Base-by-base conservation (phyloP, 1,140 invertebrate species). In the Vollenhovia emeryi region DNA sequence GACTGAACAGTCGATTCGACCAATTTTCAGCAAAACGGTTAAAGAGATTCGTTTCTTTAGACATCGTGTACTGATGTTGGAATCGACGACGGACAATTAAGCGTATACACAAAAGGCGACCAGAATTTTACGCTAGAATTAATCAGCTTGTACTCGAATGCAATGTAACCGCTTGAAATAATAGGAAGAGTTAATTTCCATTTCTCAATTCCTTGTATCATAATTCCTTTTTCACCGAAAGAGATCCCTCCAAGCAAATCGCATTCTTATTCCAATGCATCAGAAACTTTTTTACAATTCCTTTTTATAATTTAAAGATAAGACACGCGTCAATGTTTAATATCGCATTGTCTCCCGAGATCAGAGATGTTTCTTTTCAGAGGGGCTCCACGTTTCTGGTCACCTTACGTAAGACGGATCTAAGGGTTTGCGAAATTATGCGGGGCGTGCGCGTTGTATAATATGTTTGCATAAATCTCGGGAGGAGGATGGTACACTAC, bases 21-120 rank as follows among this genome's bases (percentile, higher is more conserved):
- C 78, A 82, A 82, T 82, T 82, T 82, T 82, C 36, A 4, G 9
- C 18, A 36, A 57, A 27, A 80, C 18, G 11, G 69, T 30, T 11
- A 69, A 71, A 45, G 24, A 33, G 4, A 18, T 27, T 71, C 2
- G 11, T 45, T 33, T 33, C 8, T 71, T 45, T 73, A 18, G 55
- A 71, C 9, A 8, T 80, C 45, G 8, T 9, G 13, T 50, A 64
- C 24, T 33, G 27, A 2, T 48, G 3, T 45, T 13, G 13, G 15
- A 27, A 36, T 68, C 21, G 11, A 33, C 1, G 9, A 45, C 6
- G 18, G 21, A 5, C 43, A 4, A 24, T 48, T 45, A 71, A 62
- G 45, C 48, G 11, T 59, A 7, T 82, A 30, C 55, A 30, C 8
- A 27, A 62, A 82, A 84, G 71, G 57, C 45, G 73, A 84, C 80